A percentile compares a stretch with the other conserved stretches of the same genome.
phyloP scores from a whole-genome alignment of 2,888 invertebrate species.

The Galeopsomyia nigrocyanea region DNA sequence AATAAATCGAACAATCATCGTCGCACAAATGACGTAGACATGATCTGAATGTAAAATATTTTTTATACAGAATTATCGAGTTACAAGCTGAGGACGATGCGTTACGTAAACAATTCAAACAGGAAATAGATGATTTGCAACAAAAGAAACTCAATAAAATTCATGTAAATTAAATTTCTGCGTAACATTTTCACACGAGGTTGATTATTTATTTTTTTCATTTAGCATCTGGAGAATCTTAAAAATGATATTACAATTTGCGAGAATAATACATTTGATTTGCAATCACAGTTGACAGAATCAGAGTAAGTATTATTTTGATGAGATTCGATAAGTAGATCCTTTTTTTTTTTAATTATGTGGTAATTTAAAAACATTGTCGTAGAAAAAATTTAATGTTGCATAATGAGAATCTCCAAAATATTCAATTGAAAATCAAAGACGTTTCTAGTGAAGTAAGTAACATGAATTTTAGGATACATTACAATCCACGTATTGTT shows the following conservation, averaged over 20 bases:
- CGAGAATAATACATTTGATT: not conserved
- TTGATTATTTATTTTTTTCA: not conserved
- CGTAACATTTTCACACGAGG: too few relatives aligned
- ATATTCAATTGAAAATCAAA: constrained; percentile 7
- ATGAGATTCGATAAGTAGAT: not conserved
- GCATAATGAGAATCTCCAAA: not conserved
- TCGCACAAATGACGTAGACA: not conserved
- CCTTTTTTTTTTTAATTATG: not conserved
- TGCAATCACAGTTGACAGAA: constrained; percentile 19
- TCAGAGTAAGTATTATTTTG: constrained; percentile 30
- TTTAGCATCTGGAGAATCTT: constrained; percentile 26
- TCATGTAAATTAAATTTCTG: constrained; percentile 10
- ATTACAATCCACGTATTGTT: too few relatives aligned
- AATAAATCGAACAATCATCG: not conserved
- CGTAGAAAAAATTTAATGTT: constrained; percentile 17
- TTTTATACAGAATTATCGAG: constrained; percentile 22
- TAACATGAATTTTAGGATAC: not conserved
- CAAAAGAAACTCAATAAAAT: constrained; percentile 19
- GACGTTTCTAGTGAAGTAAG: constrained; percentile 24
- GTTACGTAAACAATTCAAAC: constrained; percentile 8
- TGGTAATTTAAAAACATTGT: not conserved
- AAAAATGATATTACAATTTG: constrained; percentile 6
- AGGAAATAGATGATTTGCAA: constrained; percentile 22
- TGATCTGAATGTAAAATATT: not conserved
- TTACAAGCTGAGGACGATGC: constrained; percentile 10